A percentile compares a stretch with the other conserved stretches of the same genome.
Conservation (phyloP, 2,113 vertebrate genomes). For the Alethe castanea region DNA sequence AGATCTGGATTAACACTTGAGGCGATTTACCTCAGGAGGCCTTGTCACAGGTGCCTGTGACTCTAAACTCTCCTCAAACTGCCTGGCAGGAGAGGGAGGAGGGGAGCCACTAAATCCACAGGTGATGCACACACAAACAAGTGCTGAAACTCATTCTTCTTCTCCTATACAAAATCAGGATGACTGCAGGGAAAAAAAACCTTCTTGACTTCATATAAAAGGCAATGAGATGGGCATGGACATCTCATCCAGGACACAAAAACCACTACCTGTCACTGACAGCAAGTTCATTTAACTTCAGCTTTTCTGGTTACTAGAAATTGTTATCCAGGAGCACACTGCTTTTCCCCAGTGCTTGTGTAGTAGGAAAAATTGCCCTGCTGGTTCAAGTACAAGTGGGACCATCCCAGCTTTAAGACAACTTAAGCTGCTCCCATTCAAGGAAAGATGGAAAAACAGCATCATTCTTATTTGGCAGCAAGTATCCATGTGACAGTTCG, state of each 20-base stretch:
- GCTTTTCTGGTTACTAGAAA: neutral
- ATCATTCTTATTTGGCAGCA: neutral
- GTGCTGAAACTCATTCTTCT: neutral
- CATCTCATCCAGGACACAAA: neutral
- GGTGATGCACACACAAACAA: neutral
- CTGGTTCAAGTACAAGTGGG: neutral
- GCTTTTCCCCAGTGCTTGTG: neutral
- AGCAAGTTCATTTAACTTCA: neutral
- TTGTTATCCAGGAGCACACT: neutral
- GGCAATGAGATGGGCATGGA: accelerated
- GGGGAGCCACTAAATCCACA: neutral
- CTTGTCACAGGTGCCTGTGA: constrained; percentile 22
- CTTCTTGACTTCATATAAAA: neutral
- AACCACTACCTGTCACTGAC: neutral
- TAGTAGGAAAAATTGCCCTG: accelerated
- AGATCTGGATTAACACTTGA: constrained; percentile 61
- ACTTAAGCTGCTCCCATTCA: neutral
- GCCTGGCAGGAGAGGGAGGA: neutral
- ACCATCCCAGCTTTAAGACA: neutral
- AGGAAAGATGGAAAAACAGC: constrained; percentile 28
- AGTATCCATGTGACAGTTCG: neutral
- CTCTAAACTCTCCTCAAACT: constrained; percentile 35
- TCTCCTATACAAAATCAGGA: neutral
- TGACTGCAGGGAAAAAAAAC: neutral
- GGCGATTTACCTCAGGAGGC: constrained; percentile 60